A percentile compares a stretch with the other conserved stretches of the same genome.
These are phyloP conservation scores for Corvus cornix DNA, from an alignment of 2,113 vertebrate species.

Conservation along the genomic window DNA sequence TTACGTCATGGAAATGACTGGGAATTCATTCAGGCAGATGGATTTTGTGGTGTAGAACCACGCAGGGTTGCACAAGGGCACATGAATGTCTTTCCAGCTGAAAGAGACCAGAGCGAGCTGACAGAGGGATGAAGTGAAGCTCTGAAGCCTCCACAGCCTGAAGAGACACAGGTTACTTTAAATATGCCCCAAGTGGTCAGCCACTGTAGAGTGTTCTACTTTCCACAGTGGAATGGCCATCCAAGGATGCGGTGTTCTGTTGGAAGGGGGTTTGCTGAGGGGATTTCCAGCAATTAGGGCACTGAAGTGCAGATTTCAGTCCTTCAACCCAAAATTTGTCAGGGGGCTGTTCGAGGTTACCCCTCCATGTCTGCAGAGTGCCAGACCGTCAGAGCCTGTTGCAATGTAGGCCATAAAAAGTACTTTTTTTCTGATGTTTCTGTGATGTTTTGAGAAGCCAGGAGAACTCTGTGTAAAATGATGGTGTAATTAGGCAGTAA, in stretches of 20 bases:
- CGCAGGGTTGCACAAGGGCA: accelerated
- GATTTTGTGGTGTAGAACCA: neutral
- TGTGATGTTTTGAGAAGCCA: neutral
- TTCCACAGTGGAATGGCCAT: neutral
- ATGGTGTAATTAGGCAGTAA: neutral
- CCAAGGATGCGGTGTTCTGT: neutral
- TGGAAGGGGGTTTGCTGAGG: neutral
- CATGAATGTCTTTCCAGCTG: neutral
- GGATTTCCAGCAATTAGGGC: neutral
- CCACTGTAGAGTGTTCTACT: neutral
- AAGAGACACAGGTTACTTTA: neutral
- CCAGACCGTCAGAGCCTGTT: neutral
- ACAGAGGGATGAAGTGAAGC: neutral
- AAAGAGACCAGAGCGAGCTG: neutral
- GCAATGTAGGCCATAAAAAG: neutral
- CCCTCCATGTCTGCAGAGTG: accelerated
- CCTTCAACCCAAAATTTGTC: neutral
- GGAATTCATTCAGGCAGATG: neutral
- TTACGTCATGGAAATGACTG: neutral
- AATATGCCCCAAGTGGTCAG: neutral
- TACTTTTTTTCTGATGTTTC: neutral
- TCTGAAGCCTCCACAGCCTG: neutral
- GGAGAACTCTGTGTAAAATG: neutral
- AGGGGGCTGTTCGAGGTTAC: neutral
- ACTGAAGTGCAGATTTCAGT: neutral